These are phyloP conservation scores for Leucania comma DNA, from an alignment of 2,888 invertebrate species.

Conservation along the genomic window DNA sequence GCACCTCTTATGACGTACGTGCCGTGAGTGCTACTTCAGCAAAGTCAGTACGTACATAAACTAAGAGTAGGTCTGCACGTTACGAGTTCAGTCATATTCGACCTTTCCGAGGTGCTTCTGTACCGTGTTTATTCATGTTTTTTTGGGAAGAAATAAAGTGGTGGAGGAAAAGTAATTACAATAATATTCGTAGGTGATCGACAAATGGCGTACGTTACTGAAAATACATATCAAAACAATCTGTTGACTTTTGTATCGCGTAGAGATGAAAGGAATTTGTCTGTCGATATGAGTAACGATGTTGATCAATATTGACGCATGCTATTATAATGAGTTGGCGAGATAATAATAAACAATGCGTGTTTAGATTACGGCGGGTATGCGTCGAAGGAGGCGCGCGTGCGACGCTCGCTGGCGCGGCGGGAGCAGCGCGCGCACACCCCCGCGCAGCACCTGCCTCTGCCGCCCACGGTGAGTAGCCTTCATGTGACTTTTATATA, in stretches of 20 bases:
- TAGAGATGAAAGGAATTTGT: slow-evolving; percentile 42
- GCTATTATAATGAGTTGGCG: slow-evolving; percentile 42
- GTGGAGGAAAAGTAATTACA: slow-evolving; percentile 43
- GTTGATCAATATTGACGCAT: slow-evolving; percentile 50
- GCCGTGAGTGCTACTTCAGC: slow-evolving; percentile 38
- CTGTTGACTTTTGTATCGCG: slow-evolving; percentile 35
- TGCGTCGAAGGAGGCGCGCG: slow-evolving; percentile 85
- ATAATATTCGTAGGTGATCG: not conserved
- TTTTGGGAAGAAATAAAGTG: slow-evolving; percentile 28
- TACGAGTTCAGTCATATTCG: slow-evolving; percentile 11
- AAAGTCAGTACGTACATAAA: slow-evolving; percentile 25
- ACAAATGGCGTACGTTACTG: slow-evolving; percentile 12
- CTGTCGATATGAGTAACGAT: slow-evolving; percentile 31
- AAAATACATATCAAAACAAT: slow-evolving; percentile 13
- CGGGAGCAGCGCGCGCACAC: slow-evolving; percentile 83
- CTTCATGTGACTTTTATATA: slow-evolving; percentile 17
- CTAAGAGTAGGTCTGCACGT: slow-evolving; percentile 21
- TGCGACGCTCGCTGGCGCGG: slow-evolving; percentile 81
- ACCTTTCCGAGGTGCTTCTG: slow-evolving; percentile 8
- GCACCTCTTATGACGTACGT: slow-evolving; percentile 45
- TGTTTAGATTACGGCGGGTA: slow-evolving; percentile 85
- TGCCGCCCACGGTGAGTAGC: slow-evolving; percentile 83
- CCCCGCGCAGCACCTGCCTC: slow-evolving; percentile 81
- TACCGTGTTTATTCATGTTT: slow-evolving; percentile 17
- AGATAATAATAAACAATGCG: slow-evolving; percentile 44